Evolutionary conservation across 2,797 vertebrate species (phyloP).

Genomic region (Spheniscus humboldti): DNA sequence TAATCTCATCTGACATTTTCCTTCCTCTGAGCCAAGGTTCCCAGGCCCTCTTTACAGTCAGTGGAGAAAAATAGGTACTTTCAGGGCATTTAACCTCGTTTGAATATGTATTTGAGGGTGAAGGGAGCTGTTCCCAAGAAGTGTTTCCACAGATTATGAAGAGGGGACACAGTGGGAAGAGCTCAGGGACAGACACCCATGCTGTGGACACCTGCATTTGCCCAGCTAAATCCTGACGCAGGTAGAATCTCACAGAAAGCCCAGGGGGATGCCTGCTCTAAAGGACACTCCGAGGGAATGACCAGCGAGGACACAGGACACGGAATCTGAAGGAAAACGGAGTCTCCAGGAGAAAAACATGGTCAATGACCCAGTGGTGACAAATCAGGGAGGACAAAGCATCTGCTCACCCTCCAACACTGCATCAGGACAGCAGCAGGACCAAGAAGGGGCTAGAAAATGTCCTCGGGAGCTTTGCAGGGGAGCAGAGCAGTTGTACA

Average conservation of each 20-base stretch:
- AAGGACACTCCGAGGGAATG: neutral
- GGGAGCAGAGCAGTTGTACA: neutral
- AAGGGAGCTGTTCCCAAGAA: neutral
- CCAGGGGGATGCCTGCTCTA: neutral
- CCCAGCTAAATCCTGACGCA: neutral
- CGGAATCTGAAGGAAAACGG: neutral
- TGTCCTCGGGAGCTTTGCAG: neutral
- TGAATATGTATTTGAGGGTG: neutral
- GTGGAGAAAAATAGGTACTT: neutral
- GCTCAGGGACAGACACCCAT: neutral
- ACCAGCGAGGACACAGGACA: neutral
- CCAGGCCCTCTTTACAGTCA: neutral
- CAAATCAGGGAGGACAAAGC: neutral
- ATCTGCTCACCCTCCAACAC: neutral
- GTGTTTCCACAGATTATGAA: neutral
- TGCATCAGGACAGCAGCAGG: neutral
- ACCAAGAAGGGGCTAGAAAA: neutral
- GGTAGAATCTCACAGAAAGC: neutral
- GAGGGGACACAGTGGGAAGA: neutral
- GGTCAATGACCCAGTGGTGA: neutral
- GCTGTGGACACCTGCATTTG: neutral
- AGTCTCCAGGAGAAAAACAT: neutral
- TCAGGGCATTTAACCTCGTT: neutral
- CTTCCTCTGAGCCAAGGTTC: neutral
- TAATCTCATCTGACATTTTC: neutral